phyloP scores from a whole-genome alignment of 2,888 invertebrate species.

The Lysandra coridon region DNA sequence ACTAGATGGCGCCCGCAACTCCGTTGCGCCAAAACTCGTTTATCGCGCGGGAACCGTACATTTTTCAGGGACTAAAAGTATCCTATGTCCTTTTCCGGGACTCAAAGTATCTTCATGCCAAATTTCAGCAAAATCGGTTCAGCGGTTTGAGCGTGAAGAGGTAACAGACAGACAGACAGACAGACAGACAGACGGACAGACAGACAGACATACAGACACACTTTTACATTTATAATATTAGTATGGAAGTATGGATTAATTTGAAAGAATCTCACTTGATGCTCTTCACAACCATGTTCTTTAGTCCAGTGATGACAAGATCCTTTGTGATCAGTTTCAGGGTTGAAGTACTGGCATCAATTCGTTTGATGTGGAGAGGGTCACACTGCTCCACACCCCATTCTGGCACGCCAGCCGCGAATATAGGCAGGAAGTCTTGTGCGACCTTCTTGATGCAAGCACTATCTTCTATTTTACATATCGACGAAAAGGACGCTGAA shows the following conservation, averaged over 20 bases:
- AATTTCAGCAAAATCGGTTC: too few species aligned
- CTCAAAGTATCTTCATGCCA: too few species aligned
- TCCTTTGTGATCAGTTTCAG: neutral
- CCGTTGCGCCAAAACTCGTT: too few species aligned
- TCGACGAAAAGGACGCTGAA: neutral
- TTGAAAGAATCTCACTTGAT: constrained; percentile 4
- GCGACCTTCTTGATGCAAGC: neutral
- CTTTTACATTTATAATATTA: too few species aligned
- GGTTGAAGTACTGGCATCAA: neutral
- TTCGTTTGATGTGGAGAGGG: neutral
- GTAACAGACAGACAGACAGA: too few species aligned
- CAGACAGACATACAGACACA: too few species aligned
- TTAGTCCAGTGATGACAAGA: neutral
- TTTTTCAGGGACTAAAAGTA: too few species aligned
- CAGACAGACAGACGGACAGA: too few species aligned
- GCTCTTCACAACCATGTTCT: neutral
- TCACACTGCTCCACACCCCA: neutral
- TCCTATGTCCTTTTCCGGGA: too few species aligned
- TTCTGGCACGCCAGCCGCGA: constrained; percentile 2
- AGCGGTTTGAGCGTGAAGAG: too few species aligned
- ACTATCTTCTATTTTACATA: constrained; percentile 3
- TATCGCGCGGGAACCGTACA: too few species aligned
- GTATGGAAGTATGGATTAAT: neutral
- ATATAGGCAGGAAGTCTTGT: neutral
- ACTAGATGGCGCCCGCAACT: too few species aligned